Base-by-base conservation (phyloP, 2,113 vertebrate species). In the Dendropsophus ebraccatus region DNA sequence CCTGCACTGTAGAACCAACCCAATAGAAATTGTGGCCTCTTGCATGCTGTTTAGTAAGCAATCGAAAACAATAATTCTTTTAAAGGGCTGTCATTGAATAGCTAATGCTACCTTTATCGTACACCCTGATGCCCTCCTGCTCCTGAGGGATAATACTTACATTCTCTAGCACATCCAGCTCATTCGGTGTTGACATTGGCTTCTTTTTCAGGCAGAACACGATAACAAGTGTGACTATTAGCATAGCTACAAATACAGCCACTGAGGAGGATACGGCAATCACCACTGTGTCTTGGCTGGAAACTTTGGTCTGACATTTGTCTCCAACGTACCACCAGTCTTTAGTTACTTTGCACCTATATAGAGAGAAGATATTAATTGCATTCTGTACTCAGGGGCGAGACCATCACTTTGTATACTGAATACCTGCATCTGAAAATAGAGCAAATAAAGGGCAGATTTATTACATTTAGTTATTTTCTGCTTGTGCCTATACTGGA, bases 321-420 rank as follows among this genome's bases (percentile, higher is more conserved):
- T 92, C 80, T 13, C 97, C 97, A 5, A 92, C 92, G 89, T 95
- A 96, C 96, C 97, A 99, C 97, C 96, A 98, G 91, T 92, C 87
- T 0, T 89, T 72, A 1, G 96, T 94, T 30, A 94, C 94, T 0
- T 81, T 90, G 88, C 97, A 99, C 90, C 98, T 99, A 79, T 23
- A 86, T 7, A 76, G 25, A 73, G 19, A 80, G 5, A 70, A 30
- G 19, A 4, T 11, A 13, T 50, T 69, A 69, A 7, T 32, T 62
- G 1, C 1, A 50, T 32, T 81, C 10, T 5, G 45, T n/a, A 19
- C 19, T 17, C 2, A 77, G 3, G 3, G 19, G 70, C 2, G 4
- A 10, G 4, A n/a, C 16, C 4, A 72, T 10, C 21, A 72, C 17
- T 21, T 32, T 72, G 30, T 67, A 14, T 13, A 67, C 8, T 13